Base-by-base conservation (phyloP, 2,113 vertebrate genomes). In the Leucopsar rothschildi region DNA sequence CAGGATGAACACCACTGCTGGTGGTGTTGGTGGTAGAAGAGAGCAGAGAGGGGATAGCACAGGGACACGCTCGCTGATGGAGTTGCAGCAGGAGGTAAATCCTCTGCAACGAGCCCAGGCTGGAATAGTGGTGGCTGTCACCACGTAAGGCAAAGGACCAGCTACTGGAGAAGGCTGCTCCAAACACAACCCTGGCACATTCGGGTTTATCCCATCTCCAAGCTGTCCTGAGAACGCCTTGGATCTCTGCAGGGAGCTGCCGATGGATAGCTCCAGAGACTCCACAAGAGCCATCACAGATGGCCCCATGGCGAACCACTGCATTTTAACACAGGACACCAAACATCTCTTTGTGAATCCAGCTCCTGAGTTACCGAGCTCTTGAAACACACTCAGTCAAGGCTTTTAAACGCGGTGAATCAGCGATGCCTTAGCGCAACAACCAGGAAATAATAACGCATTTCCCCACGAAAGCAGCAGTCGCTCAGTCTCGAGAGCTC, bases 251-350 rank as follows among this genome's bases (percentile, higher is more conserved):
- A 35, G 61, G 21, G 53, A 59, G n/a, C 47, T 39, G 59, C 16
- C 11, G 2, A 25, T 1, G n/a, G 53, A 28, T 0, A 0, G 33
- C 28, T 31, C 55, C 6, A 6, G 24, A 16, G 44, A 20, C 10
- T 31, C 56, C 68, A 15, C 42, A 4, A 3, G 2, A 33, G 60
- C 59, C 70, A 22, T 1, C 39, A 8, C 29, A 25, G 49, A 42
- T 1, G 15, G 12, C 11, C 10, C 56, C 79, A 16, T 1, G 87
- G 49, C 11, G 9, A 77, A 33, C 35, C 55, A 50, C 1, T 10
- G 14, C 1, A 3, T 39, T 50, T 24, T 10, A 25, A 61, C 47
- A 39, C 37, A 3, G 65, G 35, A 20, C 52, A 64, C 53, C 24
- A 47, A 40, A 63, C 31, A 3, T 0, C 14, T 11, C 63, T 33